Base-by-base conservation (phyloP, 2,888 invertebrate species). In the Apamea epomidion region DNA sequence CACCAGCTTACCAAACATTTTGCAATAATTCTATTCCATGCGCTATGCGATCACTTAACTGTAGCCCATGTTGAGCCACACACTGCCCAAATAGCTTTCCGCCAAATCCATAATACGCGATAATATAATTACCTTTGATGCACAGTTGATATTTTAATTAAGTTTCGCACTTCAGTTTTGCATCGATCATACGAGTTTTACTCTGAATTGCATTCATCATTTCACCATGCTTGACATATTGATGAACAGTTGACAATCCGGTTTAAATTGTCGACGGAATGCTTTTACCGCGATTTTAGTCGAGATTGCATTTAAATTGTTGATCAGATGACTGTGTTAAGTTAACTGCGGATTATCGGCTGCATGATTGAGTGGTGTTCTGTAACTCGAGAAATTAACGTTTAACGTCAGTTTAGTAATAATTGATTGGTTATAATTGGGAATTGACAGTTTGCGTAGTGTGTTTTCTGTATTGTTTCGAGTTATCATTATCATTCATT, bases 121-220 rank as follows among this genome's bases (percentile, higher is more conserved):
- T 14, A 68, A 37, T 54, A 68, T 29, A 67, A 65, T 78, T 54
- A 25, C 64, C 48, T 32, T 48, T 32, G 72, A 70, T 65, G 29
- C 48, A 29, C 62, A 86, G 89, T 87, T 90, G 91, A 93, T 93
- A 92, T 93, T 92, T 93, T 93, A 94, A 95, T 94, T 93, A 91
- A 93, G 91, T 89, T 88, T 83, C 62, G 81, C 90, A 87, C 91
- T 87, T 80, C 89, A 80, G 70, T 71, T 84, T 74, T 73, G 32
- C 82, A 77, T 83, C 88, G 45, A 88, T 91, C 91, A 90, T 85
- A 76, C 90, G 88, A 91, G 89, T 93, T 93, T 93, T 92, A 92
- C 91, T 89, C 87, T 85, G 86, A 91, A 93, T 94, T 94, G 93
- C 93, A 94, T 94, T 93, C 91, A 93, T 94, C 92, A 94, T 93